These are phyloP conservation scores for Cladorhizidae sp. DNA, from an alignment of 37 sponge, comb jelly and placozoan species.

Conservation along the genomic window DNA sequence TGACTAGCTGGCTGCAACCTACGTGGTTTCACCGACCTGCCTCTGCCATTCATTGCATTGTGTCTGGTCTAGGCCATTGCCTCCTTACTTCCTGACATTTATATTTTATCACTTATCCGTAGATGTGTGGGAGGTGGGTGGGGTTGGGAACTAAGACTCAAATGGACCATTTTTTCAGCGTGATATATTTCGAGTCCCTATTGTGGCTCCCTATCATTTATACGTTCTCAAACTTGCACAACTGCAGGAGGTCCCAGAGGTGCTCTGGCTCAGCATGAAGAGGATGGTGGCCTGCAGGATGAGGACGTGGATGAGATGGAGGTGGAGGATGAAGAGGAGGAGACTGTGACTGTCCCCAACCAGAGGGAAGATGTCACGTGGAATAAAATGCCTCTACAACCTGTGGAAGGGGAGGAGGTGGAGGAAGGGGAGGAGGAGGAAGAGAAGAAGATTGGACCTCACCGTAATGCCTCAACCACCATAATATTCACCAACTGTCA, in stretches of 20 bases:
- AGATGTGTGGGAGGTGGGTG: no score
- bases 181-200: no score
- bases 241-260: neutral
- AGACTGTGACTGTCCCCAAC: constrained; percentile 36
- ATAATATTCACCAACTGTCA: constrained; percentile 68
- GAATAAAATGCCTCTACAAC: neutral
- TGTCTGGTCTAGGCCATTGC: no score
- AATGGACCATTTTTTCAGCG: no score
- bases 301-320: constrained; percentile 31
- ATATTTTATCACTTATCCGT: no score
- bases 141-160: no score
- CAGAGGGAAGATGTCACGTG: neutral
- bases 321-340: constrained; percentile 29
- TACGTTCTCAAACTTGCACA: no score
- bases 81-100: no score
- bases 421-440: constrained; percentile 86
- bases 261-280: constrained; percentile 7
- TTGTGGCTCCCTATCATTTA: no score
- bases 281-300: constrained; percentile 3
- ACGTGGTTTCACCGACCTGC: no score
- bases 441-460: constrained; percentile 63
- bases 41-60: no score
- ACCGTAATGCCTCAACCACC: constrained; percentile 68
- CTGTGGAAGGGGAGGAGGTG: constrained; percentile 20
- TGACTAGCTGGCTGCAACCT: no score